phyloP scores from a whole-genome alignment of 2,113 vertebrate genomes.

The Callospermophilus lateralis region DNA sequence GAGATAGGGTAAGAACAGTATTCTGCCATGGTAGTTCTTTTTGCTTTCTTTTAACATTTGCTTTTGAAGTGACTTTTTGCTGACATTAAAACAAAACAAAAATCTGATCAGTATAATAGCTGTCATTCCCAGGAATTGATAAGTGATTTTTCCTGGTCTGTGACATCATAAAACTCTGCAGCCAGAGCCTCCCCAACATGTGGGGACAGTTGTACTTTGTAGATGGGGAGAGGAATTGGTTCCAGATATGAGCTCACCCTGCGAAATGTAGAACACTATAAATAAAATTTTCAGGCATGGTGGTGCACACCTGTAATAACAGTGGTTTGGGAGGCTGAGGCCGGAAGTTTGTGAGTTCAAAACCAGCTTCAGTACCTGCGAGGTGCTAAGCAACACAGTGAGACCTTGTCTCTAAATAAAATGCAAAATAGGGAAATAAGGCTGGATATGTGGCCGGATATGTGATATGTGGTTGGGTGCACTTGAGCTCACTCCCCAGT shows the following conservation, averaged over 20 bases:
- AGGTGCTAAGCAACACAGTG: too few relatives aligned
- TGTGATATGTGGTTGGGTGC: too few relatives aligned
- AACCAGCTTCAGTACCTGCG: too few relatives aligned
- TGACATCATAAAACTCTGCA: constrained; percentile 88
- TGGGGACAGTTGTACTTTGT: constrained; percentile 91
- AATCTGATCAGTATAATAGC: constrained; percentile 83
- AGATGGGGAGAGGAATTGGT: constrained; percentile 89
- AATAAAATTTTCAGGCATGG: constrained; percentile 82
- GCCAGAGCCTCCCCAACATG: constrained; percentile 85
- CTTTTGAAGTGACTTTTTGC: constrained; percentile 71
- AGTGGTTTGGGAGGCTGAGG: too few relatives aligned
- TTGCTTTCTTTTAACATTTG: neutral
- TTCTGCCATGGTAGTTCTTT: constrained; percentile 17
- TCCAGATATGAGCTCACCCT: constrained; percentile 92
- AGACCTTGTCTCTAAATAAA: too few relatives aligned
- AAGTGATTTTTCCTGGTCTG: constrained; percentile 85
- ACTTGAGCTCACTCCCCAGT: too few relatives aligned
- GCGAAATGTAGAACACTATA: constrained; percentile 90
- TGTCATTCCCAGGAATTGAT: constrained; percentile 84
- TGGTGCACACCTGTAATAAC: too few relatives aligned
- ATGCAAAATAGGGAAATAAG: too few relatives aligned
- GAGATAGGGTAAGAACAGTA: neutral
- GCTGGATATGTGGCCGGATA: too few relatives aligned
- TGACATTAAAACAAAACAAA: constrained; percentile 75
- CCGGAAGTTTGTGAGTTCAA: too few relatives aligned